phyloP scores from a whole-genome alignment of 2,888 invertebrate species.

The Sinohyriopsis cumingii region DNA sequence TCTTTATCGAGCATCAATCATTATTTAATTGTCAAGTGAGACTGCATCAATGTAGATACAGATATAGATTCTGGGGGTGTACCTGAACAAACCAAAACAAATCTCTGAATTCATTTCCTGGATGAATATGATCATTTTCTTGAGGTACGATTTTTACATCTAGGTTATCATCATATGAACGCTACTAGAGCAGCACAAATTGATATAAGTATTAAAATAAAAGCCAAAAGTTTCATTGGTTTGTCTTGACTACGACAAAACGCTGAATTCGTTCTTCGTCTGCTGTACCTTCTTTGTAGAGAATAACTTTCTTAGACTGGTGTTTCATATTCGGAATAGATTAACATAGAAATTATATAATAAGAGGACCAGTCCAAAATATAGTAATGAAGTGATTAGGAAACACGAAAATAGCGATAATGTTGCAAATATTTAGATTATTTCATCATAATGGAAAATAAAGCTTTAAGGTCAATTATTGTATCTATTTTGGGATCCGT shows the following conservation, averaged over 20 bases:
- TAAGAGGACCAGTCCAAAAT: background rate
- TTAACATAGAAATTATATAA: background rate
- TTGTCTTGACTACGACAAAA: background rate
- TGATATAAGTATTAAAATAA: conserved; percentile 16
- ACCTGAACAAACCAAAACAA: conserved; percentile 59
- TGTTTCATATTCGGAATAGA: background rate
- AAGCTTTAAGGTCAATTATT: conserved; percentile 11
- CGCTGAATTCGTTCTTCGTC: conserved; percentile 9
- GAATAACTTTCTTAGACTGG: background rate
- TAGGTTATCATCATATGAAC: conserved; percentile 24
- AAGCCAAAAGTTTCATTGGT: conserved; percentile 23
- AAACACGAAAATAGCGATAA: background rate
- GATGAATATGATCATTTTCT: background rate
- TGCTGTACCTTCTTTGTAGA: conserved; percentile 13
- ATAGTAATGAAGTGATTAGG: background rate
- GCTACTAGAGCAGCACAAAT: conserved; percentile 14
- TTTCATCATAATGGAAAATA: background rate
- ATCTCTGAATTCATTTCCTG: conserved; percentile 18
- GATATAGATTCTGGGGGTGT: background rate
- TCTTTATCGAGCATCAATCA: too few relatives aligned
- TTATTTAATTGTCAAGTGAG: too few relatives aligned
- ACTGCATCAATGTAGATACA: too few relatives aligned
- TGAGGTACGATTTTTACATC: background rate
- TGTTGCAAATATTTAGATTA: background rate
- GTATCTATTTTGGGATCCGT: conserved; percentile 14